phyloP scores from a whole-genome alignment of 2,113 vertebrate genomes.

The Corvus moneduloides region DNA sequence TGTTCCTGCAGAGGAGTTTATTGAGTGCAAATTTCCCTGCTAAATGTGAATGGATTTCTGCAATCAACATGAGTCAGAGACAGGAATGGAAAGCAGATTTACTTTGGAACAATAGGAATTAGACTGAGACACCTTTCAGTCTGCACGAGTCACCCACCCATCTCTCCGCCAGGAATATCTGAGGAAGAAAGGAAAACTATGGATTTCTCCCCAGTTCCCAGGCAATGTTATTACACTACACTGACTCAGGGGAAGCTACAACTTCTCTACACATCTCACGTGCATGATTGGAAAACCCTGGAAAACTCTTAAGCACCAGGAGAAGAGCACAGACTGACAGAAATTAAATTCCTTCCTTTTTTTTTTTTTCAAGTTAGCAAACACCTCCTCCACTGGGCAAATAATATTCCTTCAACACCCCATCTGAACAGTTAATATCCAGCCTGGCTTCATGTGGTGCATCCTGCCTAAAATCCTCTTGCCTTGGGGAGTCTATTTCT shows the following conservation, averaged over 20 bases:
- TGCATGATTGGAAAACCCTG: background rate
- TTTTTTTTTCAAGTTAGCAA: background rate
- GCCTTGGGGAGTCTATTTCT: background rate
- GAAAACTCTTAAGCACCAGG: background rate
- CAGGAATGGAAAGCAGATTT: background rate
- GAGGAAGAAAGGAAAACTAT: background rate
- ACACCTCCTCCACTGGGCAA: background rate
- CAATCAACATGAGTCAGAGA: background rate
- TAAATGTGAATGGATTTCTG: background rate
- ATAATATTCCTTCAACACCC: background rate
- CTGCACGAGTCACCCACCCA: background rate
- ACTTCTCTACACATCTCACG: rapidly evolving
- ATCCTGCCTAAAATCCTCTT: background rate
- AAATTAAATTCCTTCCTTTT: background rate
- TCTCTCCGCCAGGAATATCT: background rate
- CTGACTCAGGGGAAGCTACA: background rate
- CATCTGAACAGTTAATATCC: background rate
- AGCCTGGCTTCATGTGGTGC: background rate
- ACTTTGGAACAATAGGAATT: background rate
- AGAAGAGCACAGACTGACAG: background rate
- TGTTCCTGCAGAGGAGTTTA: background rate
- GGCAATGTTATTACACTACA: background rate
- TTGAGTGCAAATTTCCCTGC: background rate
- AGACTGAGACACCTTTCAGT: background rate
- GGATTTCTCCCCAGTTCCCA: background rate